Evolutionary conservation across 2,888 invertebrate species (phyloP), one percentile per base, ranked within the genome.

Genomic region (Aproaerema taeniolella): DNA sequence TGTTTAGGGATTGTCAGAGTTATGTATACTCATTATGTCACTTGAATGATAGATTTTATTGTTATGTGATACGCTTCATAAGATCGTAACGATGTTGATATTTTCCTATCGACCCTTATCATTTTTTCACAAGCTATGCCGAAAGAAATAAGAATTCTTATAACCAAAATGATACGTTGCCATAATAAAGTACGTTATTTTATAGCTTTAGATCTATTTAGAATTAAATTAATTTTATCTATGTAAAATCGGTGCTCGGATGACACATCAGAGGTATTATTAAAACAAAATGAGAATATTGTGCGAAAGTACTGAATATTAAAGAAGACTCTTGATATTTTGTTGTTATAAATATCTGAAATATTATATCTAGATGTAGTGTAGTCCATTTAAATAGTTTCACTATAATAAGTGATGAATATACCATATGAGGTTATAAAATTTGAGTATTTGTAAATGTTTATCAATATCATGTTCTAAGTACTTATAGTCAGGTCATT

Each of bases 131-230:
- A n/a, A n/a, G n/a, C n/a, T n/a, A n/a, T n/a, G n/a, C n/a, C n/a
- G n/a, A n/a, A n/a, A n/a, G n/a, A n/a, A n/a, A n/a, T n/a, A n/a
- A n/a, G n/a, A n/a, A n/a, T n/a, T n/a, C n/a, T n/a, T n/a, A 52
- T 67, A 74, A 80, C 75, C 77, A 78, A 82, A 78, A 71, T 54
- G 68, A 62, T 70, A 58, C 62, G 80, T 76, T 80, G 80, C 79
- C 79, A 81, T 81, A 79, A 61, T 71, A 74, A 52, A 53, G 61
- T 66, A 67, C 46, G 54, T 65, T 58, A 56, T 36, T 56, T 67
- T 65, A 43, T 71, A 70, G 67, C 49, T 60, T 67, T 68, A 74
- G 57, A 59, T 37, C 37, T 37, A 37, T 17, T 61, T 32, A 66
- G 57, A 49, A 50, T 47, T 32, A 50, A 55, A 49, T 58, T 63